Evolutionary conservation across 2,113 vertebrate species (phyloP), one percentile per base, ranked within the genome.

Genomic region (Upupa epops): DNA sequence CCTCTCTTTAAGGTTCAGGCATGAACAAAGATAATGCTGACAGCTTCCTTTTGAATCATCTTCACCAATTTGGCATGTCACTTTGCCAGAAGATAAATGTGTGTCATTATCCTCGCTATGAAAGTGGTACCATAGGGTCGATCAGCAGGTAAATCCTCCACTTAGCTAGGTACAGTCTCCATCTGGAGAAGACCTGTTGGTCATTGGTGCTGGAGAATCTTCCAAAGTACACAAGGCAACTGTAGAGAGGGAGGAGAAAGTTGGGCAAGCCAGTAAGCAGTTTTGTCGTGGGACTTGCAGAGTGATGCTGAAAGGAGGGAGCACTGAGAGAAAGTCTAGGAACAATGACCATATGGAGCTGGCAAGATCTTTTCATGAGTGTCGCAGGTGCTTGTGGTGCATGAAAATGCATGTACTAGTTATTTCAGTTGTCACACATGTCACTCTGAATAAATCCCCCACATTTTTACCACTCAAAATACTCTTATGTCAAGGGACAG

Each of bases 1-100:
- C 84, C 73, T 86, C 89, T 77, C 90, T 85, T 90, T 68, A 85
- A 88, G 42, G 7, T 82, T 96, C 74, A 88, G 34, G n/a, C 91
- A 82, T 84, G 49, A 80, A 92, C 94, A 79, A 40, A 94, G 90
- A 89, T 83, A 86, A 93, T 69, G 77, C 76, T 7, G 4, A 71
- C 75, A 69, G 69, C 66, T 87, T 88, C 76, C 61, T 8, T 52
- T 73, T 90, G 90, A 92, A 94, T 91, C 32, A 61, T 74, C 88
- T 81, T 7, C 42, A 64, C 37, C 60, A 56, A 54, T 65, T 29
- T 83, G 66, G 55, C 52, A 86, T 60, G 40, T 40, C 18, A 13
- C 56, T 86, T 86, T 40, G 68, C 89, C 51, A 92, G 13, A 32
- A 15, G 49, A 60, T 63, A 40, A 49, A 17, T 76, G 60, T 71